phyloP scores from a whole-genome alignment of 2,113 vertebrate species.

The Apodemus speciosus region DNA sequence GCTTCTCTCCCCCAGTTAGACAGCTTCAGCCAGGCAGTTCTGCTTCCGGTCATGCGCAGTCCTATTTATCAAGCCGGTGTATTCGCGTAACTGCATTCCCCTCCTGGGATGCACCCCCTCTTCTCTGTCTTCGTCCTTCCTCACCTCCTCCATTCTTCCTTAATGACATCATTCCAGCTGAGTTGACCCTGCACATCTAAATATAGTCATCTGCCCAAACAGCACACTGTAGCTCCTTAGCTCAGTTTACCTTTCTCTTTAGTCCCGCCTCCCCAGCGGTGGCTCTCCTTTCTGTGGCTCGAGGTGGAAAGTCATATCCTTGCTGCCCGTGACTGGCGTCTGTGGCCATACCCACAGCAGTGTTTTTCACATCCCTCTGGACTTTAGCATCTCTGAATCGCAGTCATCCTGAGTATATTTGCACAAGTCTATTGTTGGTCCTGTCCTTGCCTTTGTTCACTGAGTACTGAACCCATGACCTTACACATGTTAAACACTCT shows the following conservation, averaged over 20 bases:
- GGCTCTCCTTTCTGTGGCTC: neutral
- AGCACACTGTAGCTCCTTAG: neutral
- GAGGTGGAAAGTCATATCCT: neutral
- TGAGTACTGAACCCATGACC: neutral
- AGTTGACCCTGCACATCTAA: neutral
- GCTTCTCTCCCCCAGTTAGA: neutral
- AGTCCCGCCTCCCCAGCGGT: neutral
- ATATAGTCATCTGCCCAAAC: neutral
- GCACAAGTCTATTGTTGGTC: neutral
- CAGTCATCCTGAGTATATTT: neutral
- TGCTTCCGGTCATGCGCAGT: rapidly evolving
- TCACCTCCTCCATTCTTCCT: neutral
- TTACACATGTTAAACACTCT: neutral
- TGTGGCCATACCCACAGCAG: neutral
- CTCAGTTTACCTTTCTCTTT: neutral
- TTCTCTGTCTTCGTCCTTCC: neutral
- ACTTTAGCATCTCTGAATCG: neutral
- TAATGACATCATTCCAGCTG: neutral
- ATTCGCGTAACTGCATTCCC: neutral
- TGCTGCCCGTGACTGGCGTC: neutral
- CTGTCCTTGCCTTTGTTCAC: neutral
- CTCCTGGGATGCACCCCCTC: neutral
- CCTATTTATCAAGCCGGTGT: neutral
- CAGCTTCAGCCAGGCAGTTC: neutral
- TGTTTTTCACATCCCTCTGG: neutral